phyloP scores from a whole-genome alignment of 2,888 invertebrate species.

The Archaeoteleia sp. region DNA sequence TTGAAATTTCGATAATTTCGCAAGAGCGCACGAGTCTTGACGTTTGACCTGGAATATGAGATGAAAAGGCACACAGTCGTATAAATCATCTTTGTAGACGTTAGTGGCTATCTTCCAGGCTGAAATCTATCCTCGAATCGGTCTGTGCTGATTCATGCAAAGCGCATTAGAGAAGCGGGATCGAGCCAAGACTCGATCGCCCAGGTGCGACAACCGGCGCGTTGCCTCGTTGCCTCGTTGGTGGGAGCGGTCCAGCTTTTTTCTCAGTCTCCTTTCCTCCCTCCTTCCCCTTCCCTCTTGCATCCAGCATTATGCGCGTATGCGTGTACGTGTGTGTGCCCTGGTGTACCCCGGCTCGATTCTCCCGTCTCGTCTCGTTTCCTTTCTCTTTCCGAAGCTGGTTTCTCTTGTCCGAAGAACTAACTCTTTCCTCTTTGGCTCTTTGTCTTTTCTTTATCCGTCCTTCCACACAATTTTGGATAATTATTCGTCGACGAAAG shows the following conservation, averaged over 20 bases:
- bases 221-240: slow-evolving; percentile 2
- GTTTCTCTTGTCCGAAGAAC: not conserved
- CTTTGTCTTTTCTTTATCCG: not conserved
- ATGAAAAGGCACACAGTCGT: not conserved
- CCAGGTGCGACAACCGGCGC: slow-evolving; percentile 47
- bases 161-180: slow-evolving; percentile 12
- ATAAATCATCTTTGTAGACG: slow-evolving; percentile 19
- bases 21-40: slow-evolving; percentile 6
- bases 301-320: too few relatives aligned
- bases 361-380: too few relatives aligned
- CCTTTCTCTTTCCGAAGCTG: not conserved
- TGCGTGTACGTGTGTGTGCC: too few relatives aligned
- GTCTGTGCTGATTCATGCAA: slow-evolving; percentile 18
- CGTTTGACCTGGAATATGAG: slow-evolving; percentile 6
- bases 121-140: slow-evolving; percentile 40
- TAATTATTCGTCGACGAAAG: not conserved
- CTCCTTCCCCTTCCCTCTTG: too few relatives aligned
- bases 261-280: slow-evolving; percentile 5
- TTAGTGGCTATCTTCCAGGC: slow-evolving; percentile 7
- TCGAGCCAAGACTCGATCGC: slow-evolving; percentile 14
- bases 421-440: not conserved
- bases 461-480: not conserved
- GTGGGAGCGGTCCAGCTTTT: slow-evolving; percentile 30
- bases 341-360: too few relatives aligned
- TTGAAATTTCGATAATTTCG: slow-evolving; percentile 12